phyloP scores from a whole-genome alignment of 2,797 vertebrate genomes.

The Dallia pectoralis region DNA sequence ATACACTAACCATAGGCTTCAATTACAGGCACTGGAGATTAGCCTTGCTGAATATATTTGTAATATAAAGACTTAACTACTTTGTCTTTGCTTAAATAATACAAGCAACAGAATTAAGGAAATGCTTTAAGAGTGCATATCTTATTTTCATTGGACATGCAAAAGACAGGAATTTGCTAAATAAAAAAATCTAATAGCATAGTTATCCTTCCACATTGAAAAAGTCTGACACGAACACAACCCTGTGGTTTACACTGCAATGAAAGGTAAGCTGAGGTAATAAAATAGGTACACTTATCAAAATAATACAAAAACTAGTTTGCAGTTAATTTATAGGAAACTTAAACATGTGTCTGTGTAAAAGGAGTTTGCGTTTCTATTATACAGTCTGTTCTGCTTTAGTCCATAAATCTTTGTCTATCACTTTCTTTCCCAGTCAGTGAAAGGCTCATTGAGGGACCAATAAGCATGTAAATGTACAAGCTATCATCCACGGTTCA shows the following conservation, averaged over 20 bases:
- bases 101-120: neutral
- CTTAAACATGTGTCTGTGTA: constrained; percentile 3
- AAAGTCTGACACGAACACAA: neutral
- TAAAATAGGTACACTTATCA: constrained; percentile 32
- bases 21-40: neutral
- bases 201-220: neutral
- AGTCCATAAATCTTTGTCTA: neutral
- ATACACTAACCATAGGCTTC: neutral
- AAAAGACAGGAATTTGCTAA: neutral
- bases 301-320: constrained; percentile 21
- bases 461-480: neutral
- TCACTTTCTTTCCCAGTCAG: neutral
- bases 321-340: constrained; percentile 26
- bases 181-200: neutral
- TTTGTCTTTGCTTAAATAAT: neutral
- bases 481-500: constrained; percentile 41
- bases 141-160: neutral
- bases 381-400: constrained; percentile 14
- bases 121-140: neutral
- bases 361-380: constrained; percentile 8
- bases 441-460: constrained; percentile 1
- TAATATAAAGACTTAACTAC: neutral
- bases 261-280: constrained; percentile 17
- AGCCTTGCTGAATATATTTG: neutral
- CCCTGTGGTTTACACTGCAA: neutral